Evolutionary conservation across 2,888 invertebrate genomes (phyloP).

Genomic region (Coelopa pilipes): DNA sequence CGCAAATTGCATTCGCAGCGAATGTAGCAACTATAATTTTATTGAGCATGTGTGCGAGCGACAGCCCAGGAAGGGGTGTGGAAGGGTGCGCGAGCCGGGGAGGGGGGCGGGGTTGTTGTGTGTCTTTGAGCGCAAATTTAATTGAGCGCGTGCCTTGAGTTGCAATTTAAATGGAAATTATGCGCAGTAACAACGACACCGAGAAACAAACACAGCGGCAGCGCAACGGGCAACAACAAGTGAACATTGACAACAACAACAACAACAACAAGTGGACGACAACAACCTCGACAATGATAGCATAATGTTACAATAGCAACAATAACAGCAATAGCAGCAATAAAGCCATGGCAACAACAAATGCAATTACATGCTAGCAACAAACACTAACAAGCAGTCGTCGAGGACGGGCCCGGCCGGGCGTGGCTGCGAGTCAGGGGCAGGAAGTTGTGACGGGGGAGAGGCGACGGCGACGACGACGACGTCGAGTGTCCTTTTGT

Average conservation of each 20-base stretch:
- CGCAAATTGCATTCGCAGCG: no score
- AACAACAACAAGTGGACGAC: not conserved
- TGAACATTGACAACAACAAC: not conserved
- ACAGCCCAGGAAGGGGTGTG: not conserved
- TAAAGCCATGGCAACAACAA: no score
- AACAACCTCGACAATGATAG: no score
- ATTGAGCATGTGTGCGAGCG: not conserved
- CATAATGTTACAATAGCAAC: no score
- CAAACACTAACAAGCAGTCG: conserved; percentile 8
- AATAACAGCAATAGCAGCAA: no score
- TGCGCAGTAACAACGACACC: conserved; percentile 25
- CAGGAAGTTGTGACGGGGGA: not conserved
- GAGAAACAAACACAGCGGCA: not conserved
- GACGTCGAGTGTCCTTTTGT: not conserved
- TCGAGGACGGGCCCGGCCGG: no score
- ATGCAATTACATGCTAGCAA: conserved; percentile 2
- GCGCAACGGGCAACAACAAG: not conserved
- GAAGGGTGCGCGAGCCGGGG: not conserved
- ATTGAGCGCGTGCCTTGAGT: conserved; percentile 40
- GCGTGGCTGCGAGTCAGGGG: not conserved
- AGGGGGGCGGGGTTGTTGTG: not conserved
- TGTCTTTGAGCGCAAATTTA: conserved; percentile 32
- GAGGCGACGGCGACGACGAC: not conserved
- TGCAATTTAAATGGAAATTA: conserved; percentile 41
- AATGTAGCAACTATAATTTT: no score